Base-by-base conservation (phyloP, 2,888 invertebrate genomes). In the Piscicola geometra region DNA sequence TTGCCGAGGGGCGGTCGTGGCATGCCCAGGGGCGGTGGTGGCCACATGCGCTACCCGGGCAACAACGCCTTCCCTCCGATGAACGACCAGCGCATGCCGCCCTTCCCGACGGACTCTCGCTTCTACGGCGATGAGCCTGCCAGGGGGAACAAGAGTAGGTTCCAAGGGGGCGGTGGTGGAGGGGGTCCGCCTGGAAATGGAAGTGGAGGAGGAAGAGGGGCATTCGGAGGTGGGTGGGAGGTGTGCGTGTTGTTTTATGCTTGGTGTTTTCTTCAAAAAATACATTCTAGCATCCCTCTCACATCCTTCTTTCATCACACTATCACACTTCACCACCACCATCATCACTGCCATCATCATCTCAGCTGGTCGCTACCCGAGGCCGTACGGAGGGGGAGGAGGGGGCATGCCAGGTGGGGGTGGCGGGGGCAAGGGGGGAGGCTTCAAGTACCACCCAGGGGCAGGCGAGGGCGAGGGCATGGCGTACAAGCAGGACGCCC, bases 281-380 rank as follows among this genome's bases (percentile, higher is more conserved):
- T 47, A 47, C 9, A 15, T 47, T 47, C 50, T 47, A 47, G 21
- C 21, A 47, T 47, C 50, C 50, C 21, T 47, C 50, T 47, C 21
- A 47, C 50, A 15, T n/a, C n/a, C n/a, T n/a, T n/a, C n/a, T n/a
- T n/a, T n/a, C n/a, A n/a, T n/a, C n/a, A n/a, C n/a, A n/a, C 9
- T 21, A 47, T 15, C 21, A 9, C 9, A 21, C 50, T 47, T 47
- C 50, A 47, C 21, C 50, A 47, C 21, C 21, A 47, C 50, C n/a
- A 3, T 21, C 5, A 5, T 56, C 3, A 9, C 9, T 3, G 15
- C 60, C 60, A 18, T 5, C n/a, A 3, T 5, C 3, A 56, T n/a
- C n/a, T 56, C 60, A 56, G n/a, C 60, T 18, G 60, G 60, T 56
- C 60, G 60, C 60, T 56, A 56, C n/a, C n/a, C 60, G 12, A 56